Percentiles rank a stretch among this genome's conserved stretches.
These are phyloP conservation scores for Pollenia amentaria DNA, from an alignment of 2,888 invertebrate genomes.

Conservation along the genomic window DNA sequence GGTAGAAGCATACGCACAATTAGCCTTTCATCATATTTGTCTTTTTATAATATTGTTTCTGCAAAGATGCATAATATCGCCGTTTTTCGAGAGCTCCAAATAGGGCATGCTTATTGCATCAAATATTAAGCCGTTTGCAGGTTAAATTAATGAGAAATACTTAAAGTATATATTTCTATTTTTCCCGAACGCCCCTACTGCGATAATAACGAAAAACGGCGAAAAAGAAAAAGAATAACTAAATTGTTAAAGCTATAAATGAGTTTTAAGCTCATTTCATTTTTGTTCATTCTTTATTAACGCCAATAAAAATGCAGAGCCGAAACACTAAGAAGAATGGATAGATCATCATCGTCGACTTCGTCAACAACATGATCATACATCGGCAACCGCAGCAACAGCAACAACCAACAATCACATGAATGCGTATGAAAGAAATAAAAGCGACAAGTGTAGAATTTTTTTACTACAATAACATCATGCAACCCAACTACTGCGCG, in stretches of 20 bases:
- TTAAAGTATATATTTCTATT: not conserved
- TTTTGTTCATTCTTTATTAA: slow-evolving; percentile 44
- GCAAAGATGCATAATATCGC: too few species aligned
- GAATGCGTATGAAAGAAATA: slow-evolving; percentile 44
- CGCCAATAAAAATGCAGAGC: slow-evolving; percentile 12
- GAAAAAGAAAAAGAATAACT: slow-evolving; percentile 16
- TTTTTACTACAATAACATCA: slow-evolving; percentile 18
- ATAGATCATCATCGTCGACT: slow-evolving; percentile 41
- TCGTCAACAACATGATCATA: slow-evolving; percentile 49
- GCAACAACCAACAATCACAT: slow-evolving; percentile 32
- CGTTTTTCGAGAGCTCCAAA: too few species aligned
- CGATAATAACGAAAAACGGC: not conserved
- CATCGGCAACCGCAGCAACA: slow-evolving; percentile 27
- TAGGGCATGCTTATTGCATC: too few species aligned
- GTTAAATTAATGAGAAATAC: too few species aligned
- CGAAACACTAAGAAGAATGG: slow-evolving; percentile 11
- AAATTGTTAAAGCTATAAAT: slow-evolving; percentile 54
- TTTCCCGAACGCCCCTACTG: slow-evolving; percentile 27
- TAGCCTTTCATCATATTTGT: too few species aligned
- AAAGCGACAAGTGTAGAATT: slow-evolving; percentile 66
- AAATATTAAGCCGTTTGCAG: too few species aligned
- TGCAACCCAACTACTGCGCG: slow-evolving; percentile 6
- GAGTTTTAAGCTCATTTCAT: slow-evolving; percentile 59
- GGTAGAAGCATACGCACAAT: too few species aligned
- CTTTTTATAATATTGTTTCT: too few species aligned